phyloP scores from a whole-genome alignment of 2,113 vertebrate species.

The Pholis gunnellus region DNA sequence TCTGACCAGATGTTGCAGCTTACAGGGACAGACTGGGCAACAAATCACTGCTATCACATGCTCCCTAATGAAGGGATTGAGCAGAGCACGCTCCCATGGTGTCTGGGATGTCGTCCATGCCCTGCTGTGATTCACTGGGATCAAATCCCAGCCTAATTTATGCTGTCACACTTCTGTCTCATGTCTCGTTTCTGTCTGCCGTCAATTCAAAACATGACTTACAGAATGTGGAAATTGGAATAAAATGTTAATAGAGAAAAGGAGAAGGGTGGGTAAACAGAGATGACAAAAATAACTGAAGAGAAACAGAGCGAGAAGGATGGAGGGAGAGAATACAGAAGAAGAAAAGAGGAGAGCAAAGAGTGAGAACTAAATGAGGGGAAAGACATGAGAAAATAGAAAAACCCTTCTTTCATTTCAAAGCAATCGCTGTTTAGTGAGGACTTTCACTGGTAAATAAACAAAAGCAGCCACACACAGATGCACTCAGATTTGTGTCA shows the following conservation, averaged over 20 bases:
- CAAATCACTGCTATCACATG: slow-evolving; percentile 59
- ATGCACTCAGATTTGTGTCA: slow-evolving; percentile 9
- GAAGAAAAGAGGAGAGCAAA: slow-evolving; percentile 6
- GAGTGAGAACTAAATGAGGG: slow-evolving; percentile 2
- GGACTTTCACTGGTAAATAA: slow-evolving; percentile 24
- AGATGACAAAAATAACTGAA: slow-evolving; percentile 8
- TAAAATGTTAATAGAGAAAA: slow-evolving; percentile 20
- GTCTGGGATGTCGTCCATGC: slow-evolving; percentile 44
- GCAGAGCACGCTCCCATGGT: slow-evolving; percentile 17
- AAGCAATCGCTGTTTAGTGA: slow-evolving; percentile 26
- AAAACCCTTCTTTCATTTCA: slow-evolving; percentile 35
- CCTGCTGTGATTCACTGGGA: slow-evolving; percentile 44
- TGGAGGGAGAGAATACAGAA: background rate
- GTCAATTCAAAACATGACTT: slow-evolving; percentile 42
- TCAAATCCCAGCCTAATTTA: slow-evolving; percentile 54
- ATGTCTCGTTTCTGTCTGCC: slow-evolving; percentile 25
- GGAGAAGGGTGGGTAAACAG: background rate
- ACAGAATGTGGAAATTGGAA: slow-evolving; percentile 33
- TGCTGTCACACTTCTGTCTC: slow-evolving; percentile 45
- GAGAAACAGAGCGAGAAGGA: slow-evolving; percentile 22
- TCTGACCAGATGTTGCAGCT: slow-evolving; percentile 77
- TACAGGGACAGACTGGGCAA: slow-evolving; percentile 54
- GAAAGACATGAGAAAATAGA: background rate
- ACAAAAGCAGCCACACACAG: slow-evolving; percentile 2
- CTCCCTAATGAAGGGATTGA: slow-evolving; percentile 67